A percentile compares a stretch with the other conserved stretches of the same genome.
These are phyloP conservation scores for Stichodactyla helianthus DNA, from an alignment of 64 coral and sea anemone genomes.

Conservation along the genomic window DNA sequence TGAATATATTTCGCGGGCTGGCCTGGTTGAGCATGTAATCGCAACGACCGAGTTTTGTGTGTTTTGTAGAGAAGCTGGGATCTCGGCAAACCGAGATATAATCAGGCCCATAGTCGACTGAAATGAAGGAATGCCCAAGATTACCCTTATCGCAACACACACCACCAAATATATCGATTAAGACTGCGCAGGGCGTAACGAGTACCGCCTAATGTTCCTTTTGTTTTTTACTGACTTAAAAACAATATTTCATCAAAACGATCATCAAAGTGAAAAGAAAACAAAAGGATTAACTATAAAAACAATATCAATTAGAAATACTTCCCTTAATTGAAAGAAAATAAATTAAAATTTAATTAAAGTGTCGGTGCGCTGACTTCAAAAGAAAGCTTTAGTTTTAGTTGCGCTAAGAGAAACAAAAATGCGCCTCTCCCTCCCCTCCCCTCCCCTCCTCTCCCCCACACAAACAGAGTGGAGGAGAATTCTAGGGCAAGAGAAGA, in stretches of 20 bases:
- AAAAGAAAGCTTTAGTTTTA: not conserved
- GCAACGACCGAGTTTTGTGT: no score
- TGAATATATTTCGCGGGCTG: no score
- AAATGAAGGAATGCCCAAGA: not conserved
- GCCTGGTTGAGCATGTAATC: no score
- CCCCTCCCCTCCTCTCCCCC: no score
- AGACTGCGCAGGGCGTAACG: no score
- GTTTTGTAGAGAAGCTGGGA: no score
- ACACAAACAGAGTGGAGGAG: no score
- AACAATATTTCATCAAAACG: not conserved
- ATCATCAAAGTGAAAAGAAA: not conserved
- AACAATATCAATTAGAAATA: not conserved
- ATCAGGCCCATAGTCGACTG: not conserved
- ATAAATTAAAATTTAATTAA: not conserved
- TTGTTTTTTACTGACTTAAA: not conserved
- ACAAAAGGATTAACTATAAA: not conserved
- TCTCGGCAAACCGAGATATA: no score
- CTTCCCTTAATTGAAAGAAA: not conserved
- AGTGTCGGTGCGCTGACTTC: not conserved
- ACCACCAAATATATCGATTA: not conserved
- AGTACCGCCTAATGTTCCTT: not conserved
- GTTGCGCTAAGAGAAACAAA: not conserved
- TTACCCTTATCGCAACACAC: not conserved
- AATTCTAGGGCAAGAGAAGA: no score
- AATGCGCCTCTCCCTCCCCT: not conserved